Evolutionary conservation across 1,140 invertebrate species (phyloP).

Genomic region (Drosophila tropicalis): DNA sequence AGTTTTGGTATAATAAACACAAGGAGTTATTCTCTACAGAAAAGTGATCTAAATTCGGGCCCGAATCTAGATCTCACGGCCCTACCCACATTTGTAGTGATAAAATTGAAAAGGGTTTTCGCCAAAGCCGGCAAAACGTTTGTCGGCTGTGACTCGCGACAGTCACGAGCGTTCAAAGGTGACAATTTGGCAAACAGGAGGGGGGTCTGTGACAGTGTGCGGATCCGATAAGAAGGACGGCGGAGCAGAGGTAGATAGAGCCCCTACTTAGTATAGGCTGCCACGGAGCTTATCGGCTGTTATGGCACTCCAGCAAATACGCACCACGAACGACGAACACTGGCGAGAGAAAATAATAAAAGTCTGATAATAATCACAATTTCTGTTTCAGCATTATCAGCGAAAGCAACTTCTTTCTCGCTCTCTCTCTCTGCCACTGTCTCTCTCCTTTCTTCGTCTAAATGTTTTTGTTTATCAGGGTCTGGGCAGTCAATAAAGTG

Average conservation of each 20-base stretch:
- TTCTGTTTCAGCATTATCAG: slow-evolving; percentile 52
- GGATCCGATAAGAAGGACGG: slow-evolving; percentile 30
- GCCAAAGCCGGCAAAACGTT: slow-evolving; percentile 11
- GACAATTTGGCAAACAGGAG: slow-evolving; percentile 10
- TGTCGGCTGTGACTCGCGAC: slow-evolving; percentile 30
- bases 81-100: not conserved
- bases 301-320: slow-evolving; percentile 47
- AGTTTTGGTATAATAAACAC: too few relatives aligned
- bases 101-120: slow-evolving; percentile 3
- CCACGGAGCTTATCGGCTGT: slow-evolving; percentile 54
- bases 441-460: slow-evolving; percentile 21
- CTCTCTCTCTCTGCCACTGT: slow-evolving; percentile 16
- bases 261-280: slow-evolving; percentile 18
- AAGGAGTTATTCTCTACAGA: too few relatives aligned
- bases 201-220: slow-evolving; percentile 45
- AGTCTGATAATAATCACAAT: slow-evolving; percentile 58
- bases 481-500: slow-evolving; percentile 50
- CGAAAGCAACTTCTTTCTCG: slow-evolving; percentile 28
- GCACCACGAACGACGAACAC: slow-evolving; percentile 22
- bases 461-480: slow-evolving; percentile 15
- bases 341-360: slow-evolving; percentile 61
- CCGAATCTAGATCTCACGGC: not conserved
- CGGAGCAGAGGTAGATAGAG: slow-evolving; percentile 3
- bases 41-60: too few relatives aligned
- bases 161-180: slow-evolving; percentile 54